Evolutionary conservation across 2,113 vertebrate genomes (phyloP).

Genomic region (Calonectris borealis): DNA sequence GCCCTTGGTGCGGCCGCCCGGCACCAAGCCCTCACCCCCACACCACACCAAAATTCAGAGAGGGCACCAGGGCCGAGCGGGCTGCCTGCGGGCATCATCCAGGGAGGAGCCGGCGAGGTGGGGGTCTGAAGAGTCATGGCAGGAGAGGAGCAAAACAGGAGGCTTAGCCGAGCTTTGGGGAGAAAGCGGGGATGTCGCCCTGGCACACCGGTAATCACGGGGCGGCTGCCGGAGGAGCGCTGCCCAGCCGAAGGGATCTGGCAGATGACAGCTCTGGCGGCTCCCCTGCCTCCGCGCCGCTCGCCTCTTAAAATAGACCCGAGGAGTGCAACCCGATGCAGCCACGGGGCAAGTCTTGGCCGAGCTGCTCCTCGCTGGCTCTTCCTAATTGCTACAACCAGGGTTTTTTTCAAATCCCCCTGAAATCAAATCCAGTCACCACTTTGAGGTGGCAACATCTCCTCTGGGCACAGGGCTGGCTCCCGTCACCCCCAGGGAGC

Average conservation of each 20-base stretch:
- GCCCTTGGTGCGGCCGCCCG: neutral
- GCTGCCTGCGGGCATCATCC: neutral
- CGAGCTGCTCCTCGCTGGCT: neutral
- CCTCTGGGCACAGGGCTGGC: neutral
- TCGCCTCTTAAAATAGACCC: slow-evolving; percentile 25
- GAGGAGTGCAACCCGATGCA: neutral
- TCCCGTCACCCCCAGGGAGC: neutral
- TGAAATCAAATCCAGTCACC: neutral
- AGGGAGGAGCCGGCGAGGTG: neutral
- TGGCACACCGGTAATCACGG: neutral
- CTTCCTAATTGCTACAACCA: neutral
- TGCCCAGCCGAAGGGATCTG: neutral
- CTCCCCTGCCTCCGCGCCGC: neutral
- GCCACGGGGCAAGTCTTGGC: neutral
- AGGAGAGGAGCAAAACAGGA: neutral
- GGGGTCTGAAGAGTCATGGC: accelerated
- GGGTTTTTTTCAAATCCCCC: neutral
- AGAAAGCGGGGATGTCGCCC: neutral
- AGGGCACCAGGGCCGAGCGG: neutral
- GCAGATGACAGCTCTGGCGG: neutral
- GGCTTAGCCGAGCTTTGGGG: neutral
- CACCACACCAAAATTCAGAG: neutral
- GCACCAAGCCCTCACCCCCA: neutral
- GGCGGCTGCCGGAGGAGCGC: slow-evolving; percentile 12
- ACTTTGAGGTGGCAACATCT: neutral